Conservation (phyloP, 2,113 vertebrate species). For the Brachionichthys hirsutus region DNA sequence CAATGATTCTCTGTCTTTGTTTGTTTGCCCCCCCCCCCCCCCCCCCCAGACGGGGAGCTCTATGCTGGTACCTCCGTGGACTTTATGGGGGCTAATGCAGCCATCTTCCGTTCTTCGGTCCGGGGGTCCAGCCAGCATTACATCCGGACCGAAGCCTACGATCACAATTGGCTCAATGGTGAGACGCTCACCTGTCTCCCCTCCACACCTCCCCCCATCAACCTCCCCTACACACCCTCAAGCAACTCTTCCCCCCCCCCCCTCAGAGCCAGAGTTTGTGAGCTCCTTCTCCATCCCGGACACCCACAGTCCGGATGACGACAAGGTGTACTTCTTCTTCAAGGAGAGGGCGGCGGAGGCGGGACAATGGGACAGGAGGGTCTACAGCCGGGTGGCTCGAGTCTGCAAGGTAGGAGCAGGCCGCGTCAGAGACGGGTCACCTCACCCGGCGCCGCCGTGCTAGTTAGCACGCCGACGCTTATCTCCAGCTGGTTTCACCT, state of each 20-base stretch:
- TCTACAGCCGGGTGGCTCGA: conserved; percentile 84
- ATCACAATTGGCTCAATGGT: conserved; percentile 87
- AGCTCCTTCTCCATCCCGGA: conserved; percentile 82
- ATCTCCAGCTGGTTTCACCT: too few species aligned
- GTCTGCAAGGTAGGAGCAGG: conserved; percentile 83
- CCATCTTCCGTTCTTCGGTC: conserved; percentile 81
- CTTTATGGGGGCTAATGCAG: conserved; percentile 85
- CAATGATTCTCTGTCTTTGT: background rate
- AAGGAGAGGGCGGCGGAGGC: conserved; percentile 81
- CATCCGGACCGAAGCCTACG: conserved; percentile 84
- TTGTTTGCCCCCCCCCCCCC: background rate
- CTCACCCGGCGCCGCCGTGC: background rate
- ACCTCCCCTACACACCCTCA: too few species aligned
- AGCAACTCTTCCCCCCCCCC: background rate
- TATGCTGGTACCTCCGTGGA: conserved; percentile 85
- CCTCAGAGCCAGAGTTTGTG: conserved; percentile 81
- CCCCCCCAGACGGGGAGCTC: conserved; percentile 76
- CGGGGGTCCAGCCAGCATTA: conserved; percentile 74
- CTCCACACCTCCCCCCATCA: too few species aligned
- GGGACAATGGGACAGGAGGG: conserved; percentile 79
- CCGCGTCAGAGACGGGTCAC: too few species aligned
- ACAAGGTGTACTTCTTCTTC: conserved; percentile 89
- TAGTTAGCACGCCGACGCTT: too few species aligned
- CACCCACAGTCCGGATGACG: conserved; percentile 82
- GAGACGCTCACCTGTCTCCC: background rate